These are phyloP conservation scores for Metopia argyrocephala DNA, from an alignment of 2,888 invertebrate species.

Conservation along the genomic window DNA sequence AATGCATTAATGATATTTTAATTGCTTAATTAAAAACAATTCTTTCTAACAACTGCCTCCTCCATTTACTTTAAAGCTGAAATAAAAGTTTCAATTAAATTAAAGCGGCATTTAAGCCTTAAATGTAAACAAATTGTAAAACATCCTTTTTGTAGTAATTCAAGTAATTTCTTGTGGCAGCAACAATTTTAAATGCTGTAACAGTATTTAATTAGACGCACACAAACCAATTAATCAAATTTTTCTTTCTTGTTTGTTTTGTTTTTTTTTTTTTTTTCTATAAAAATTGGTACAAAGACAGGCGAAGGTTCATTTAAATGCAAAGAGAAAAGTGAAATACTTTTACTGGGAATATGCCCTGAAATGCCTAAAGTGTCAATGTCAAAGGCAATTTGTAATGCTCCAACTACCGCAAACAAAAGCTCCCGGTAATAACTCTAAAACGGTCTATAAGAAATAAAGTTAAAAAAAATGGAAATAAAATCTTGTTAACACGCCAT, in stretches of 20 bases:
- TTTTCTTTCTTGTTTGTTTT: no score
- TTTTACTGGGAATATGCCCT: constrained; percentile 34
- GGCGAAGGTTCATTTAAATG: neutral
- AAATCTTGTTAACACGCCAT: constrained; percentile 79
- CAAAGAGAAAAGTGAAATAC: constrained; percentile 27
- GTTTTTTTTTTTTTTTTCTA: constrained; percentile 19
- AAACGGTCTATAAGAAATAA: no score
- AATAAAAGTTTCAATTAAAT: constrained; percentile 19
- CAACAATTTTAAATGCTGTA: constrained; percentile 37
- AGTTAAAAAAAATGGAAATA: constrained; percentile 67
- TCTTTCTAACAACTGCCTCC: constrained; percentile 30
- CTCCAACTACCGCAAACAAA: constrained; percentile 66
- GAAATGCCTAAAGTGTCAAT: constrained; percentile 72
- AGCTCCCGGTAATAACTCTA: no score
- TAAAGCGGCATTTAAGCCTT: constrained; percentile 48
- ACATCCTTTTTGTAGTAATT: constrained; percentile 10
- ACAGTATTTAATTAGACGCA: constrained; percentile 75
- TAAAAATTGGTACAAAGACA: neutral
- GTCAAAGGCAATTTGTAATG: constrained; percentile 76
- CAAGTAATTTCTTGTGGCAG: neutral
- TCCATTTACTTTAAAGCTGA: constrained; percentile 5
- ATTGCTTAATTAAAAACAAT: constrained; percentile 55
- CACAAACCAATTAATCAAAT: constrained; percentile 77
- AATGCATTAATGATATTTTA: constrained; percentile 46
- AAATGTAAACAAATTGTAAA: constrained; percentile 30